Evolutionary conservation across 2,113 vertebrate genomes (phyloP), one percentile per base, ranked within the genome.

Genomic region (Climacteris rufus): DNA sequence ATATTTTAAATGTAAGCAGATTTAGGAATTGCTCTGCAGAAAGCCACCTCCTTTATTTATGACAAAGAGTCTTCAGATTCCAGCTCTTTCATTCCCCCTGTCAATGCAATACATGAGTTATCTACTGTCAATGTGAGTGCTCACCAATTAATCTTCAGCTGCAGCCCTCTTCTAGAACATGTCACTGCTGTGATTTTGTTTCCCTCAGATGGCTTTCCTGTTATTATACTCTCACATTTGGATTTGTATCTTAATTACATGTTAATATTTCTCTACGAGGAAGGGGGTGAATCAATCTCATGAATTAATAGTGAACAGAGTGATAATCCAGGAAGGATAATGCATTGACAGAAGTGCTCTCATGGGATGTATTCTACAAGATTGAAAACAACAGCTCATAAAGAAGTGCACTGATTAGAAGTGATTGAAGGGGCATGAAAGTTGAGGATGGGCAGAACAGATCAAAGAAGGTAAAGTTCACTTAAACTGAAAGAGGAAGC

Each of bases 141-240:
- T 96, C 60, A 91, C 27, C 82, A 96, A 93, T 95, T 95, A 94
- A 96, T 96, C 74, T 91, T 96, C 80, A 79, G 82, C 77, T 94
- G 93, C 91, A 97, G 54, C 80, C 74, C 84, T 91, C 74, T 90
- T 68, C 74, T 78, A 66, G 68, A 87, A 94, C 52, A 85, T 94
- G 79, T 84, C 83, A 84, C 60, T 76, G 40, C 54, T 84, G 33
- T 71, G 89, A 91, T 96, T 96, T 89, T 89, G 61, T 90, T 87
- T 64, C 56, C 42, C 92, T 96, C 57, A 91, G 91, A 94, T 92
- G 44, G 18, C 50, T 94, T 97, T 95, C 89, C 86, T 85, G 59
- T 78, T 94, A 93, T 66, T 95, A 93, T 85, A 69, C 80, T 69
- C 66, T 89, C 70, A 94, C 53, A 92, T 60, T 97, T 60, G 85